Conservation (phyloP, 2,113 vertebrate species). For the Oncorhynchus mykiss region DNA sequence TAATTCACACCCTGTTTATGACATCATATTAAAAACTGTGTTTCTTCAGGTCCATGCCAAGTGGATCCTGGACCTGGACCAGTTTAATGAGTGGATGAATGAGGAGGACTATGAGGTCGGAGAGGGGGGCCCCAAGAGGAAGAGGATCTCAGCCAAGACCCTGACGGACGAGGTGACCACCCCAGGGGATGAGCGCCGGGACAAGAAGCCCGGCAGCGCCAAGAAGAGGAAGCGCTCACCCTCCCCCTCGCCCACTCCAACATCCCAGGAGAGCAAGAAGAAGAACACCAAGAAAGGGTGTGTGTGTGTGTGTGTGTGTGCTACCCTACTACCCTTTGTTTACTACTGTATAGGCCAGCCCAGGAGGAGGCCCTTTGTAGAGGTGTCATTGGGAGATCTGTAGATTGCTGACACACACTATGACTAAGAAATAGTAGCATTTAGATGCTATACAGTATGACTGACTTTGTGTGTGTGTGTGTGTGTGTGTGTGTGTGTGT, state of each 20-base stretch:
- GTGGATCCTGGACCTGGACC: constrained; percentile 96
- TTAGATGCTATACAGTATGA: neutral
- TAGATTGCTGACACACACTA: too few species aligned
- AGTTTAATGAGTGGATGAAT: constrained; percentile 99
- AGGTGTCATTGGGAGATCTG: too few species aligned
- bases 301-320: constrained; percentile 46
- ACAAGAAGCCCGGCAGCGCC: constrained; percentile 89
- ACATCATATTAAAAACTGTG: neutral
- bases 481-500: too few species aligned
- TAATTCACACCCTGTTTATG: neutral
- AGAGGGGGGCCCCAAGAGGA: constrained; percentile 83
- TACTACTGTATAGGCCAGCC: neutral
- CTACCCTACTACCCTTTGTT: neutral
- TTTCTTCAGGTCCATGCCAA: constrained; percentile 86
- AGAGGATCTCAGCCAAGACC: constrained; percentile 96
- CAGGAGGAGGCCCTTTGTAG: too few species aligned
- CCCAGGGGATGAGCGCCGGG: constrained; percentile 84
- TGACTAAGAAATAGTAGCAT: too few species aligned
- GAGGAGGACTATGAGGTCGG: constrained; percentile 97
- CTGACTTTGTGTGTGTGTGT: too few species aligned
- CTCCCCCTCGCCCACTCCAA: constrained; percentile 89
- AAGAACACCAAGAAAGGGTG: constrained; percentile 95
- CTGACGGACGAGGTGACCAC: constrained; percentile 91
- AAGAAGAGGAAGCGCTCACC: constrained; percentile 97
- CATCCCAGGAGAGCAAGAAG: constrained; percentile 91